Evolutionary conservation across 2,888 invertebrate species (phyloP), one percentile per base, ranked within the genome.

Genomic region (Heteropelma amictum): DNA sequence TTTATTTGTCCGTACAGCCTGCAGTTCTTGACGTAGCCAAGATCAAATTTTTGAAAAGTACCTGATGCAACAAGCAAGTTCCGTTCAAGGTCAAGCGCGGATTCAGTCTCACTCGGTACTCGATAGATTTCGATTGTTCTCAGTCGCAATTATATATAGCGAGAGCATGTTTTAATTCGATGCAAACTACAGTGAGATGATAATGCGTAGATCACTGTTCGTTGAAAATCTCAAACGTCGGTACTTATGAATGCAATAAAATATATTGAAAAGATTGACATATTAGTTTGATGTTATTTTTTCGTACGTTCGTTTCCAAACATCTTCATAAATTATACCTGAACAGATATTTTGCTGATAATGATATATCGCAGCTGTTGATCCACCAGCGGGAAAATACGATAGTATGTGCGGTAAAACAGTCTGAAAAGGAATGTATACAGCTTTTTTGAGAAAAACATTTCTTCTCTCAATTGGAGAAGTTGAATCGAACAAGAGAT

Each of bases 31-130:
- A 23, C 30, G 42, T 60, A 64, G 6, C 81, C 81, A 47, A 75
- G 76, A 72, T 82, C 82, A 42, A 75, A 82, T 45, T 77, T 70
- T 40, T 61, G 61, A 58, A 75, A 77, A 42, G 40, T 30, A 28
- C 74, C 78, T 78, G 54, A 54, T 1, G 23, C 40, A 61, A 65
- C 49, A 60, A 47, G 68, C 40, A 14, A 56, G 35, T 65, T 53
- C 45, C n/a, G 7, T 14, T 69, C 28, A 35, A 54, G 26, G 23
- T 40, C 10, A 54, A 35, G 10, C n/a, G 10, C 35, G 21, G 14
- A 12, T 53, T n/a, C 5, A 19, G 35, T n/a, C 14, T 14, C 10
- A n/a, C 19, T 53, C 10, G 33, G 19, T 12, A 12, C 1, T 23
- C 21, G 10, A 7, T 4, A 17, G 14, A 4, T 33, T 33, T 17